These are phyloP conservation scores for Oenanthe oenanthe DNA, from an alignment of 2,113 vertebrate genomes.

Conservation along the genomic window DNA sequence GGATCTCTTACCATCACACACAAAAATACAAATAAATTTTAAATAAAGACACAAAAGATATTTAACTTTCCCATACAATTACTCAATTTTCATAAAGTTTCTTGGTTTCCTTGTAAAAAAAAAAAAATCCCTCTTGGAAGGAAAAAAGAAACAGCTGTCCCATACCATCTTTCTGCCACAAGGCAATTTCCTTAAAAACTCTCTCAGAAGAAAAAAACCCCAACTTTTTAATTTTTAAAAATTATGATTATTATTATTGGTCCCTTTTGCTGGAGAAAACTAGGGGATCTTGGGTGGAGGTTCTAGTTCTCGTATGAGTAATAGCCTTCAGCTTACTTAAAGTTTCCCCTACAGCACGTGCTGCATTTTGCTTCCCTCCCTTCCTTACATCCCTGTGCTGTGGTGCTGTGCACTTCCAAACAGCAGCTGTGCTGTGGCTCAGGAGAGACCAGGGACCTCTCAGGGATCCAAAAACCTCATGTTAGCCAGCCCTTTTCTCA, in stretches of 20 bases:
- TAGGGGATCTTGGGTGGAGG: slow-evolving; percentile 18
- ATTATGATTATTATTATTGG: not conserved
- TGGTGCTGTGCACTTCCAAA: not conserved
- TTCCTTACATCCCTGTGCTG: not conserved
- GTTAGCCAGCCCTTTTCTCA: not conserved
- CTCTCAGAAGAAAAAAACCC: not conserved
- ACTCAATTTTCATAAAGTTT: not conserved
- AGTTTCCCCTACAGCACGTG: slow-evolving; percentile 30
- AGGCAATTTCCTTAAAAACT: not conserved
- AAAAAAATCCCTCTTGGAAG: not conserved
- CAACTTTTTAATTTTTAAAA: not conserved
- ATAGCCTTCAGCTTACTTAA: slow-evolving; percentile 45
- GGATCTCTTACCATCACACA: not conserved
- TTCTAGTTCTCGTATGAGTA: slow-evolving; percentile 33
- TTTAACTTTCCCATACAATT: not conserved
- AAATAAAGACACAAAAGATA: not conserved
- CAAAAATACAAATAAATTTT: not conserved
- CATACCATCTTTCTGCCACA: not conserved
- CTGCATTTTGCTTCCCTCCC: slow-evolving; percentile 32
- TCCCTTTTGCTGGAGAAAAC: not conserved
- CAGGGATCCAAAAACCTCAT: not conserved
- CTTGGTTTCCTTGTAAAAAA: not conserved
- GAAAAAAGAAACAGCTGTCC: not conserved
- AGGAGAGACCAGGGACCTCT: not conserved
- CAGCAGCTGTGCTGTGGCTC: slow-evolving; percentile 12